Percentiles rank a stretch among this genome's conserved stretches.
Conservation (phyloP, 2,797 vertebrate species). For the Typhlichthys eigenmanni region DNA sequence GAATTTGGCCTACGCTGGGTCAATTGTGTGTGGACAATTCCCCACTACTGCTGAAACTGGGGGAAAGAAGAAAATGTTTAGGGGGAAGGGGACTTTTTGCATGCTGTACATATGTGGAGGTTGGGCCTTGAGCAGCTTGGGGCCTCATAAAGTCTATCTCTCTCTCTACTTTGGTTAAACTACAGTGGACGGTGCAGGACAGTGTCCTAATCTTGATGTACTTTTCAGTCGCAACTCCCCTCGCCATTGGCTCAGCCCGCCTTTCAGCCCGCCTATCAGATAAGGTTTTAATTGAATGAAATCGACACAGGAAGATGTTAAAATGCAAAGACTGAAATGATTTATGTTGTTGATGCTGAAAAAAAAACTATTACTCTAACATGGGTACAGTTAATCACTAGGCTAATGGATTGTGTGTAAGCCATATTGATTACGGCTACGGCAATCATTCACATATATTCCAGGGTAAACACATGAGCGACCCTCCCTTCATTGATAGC, state of each 20-base stretch:
- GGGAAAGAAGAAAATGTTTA: no score
- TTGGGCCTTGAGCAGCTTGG: constrained; percentile 49
- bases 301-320: constrained; percentile 35
- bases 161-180: background rate
- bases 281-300: constrained; percentile 49
- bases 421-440: constrained; percentile 66
- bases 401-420: constrained; percentile 67
- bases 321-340: constrained; percentile 57
- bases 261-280: constrained; percentile 12
- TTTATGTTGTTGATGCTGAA: constrained; percentile 57
- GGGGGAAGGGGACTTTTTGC: constrained; percentile 10
- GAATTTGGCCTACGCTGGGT: constrained; percentile 28
- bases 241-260: constrained; percentile 13
- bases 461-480: constrained; percentile 52
- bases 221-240: background rate
- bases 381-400: constrained; percentile 68
- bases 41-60: constrained; percentile 41
- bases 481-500: constrained; percentile 20
- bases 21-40: constrained; percentile 24
- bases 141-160: constrained; percentile 53
- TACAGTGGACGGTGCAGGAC: background rate
- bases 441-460: constrained; percentile 61
- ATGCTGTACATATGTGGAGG: constrained; percentile 37
- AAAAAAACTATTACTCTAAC: constrained; percentile 68
- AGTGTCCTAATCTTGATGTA: no score